Evolutionary conservation across 2,888 invertebrate species (phyloP).

Genomic region (Lasioglossum vierecki): DNA sequence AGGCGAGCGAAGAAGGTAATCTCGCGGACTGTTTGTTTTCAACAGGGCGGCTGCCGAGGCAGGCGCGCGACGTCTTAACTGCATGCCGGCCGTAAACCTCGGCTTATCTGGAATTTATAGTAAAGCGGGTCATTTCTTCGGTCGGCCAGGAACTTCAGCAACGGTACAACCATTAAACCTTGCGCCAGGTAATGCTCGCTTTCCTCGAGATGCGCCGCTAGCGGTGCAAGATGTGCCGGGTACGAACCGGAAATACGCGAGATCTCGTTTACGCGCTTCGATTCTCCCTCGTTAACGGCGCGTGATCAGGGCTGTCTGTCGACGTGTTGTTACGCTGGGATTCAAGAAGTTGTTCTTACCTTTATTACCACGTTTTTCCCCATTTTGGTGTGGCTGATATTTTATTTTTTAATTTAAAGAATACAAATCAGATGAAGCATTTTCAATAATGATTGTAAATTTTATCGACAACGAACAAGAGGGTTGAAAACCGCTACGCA

Average conservation of each 20-base stretch:
- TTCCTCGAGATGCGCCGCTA: constrained; percentile 58
- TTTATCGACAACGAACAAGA: neutral
- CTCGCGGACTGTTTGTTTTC: constrained; percentile 69
- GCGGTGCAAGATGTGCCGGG: neutral
- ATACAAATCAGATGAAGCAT: neutral
- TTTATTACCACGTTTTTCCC: neutral
- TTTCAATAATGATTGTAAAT: neutral
- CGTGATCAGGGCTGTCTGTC: neutral
- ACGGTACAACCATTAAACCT: constrained; percentile 69
- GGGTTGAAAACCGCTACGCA: neutral
- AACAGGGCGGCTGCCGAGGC: constrained; percentile 25
- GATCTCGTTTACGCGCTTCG: neutral
- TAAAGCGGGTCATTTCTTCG: constrained; percentile 76
- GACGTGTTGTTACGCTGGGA: neutral
- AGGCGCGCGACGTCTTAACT: constrained; percentile 69
- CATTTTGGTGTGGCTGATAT: neutral
- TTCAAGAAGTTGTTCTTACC: neutral
- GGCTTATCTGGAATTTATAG: constrained; percentile 79
- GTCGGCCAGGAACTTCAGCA: constrained; percentile 63
- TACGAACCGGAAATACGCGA: neutral
- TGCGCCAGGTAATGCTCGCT: constrained; percentile 60
- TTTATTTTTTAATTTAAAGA: neutral
- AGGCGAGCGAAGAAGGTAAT: constrained; percentile 66
- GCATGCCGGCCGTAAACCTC: constrained; percentile 72
- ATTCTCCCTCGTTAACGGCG: neutral